Evolutionary conservation across 2,113 vertebrate species (phyloP).

Genomic region (Eolophus roseicapilla): DNA sequence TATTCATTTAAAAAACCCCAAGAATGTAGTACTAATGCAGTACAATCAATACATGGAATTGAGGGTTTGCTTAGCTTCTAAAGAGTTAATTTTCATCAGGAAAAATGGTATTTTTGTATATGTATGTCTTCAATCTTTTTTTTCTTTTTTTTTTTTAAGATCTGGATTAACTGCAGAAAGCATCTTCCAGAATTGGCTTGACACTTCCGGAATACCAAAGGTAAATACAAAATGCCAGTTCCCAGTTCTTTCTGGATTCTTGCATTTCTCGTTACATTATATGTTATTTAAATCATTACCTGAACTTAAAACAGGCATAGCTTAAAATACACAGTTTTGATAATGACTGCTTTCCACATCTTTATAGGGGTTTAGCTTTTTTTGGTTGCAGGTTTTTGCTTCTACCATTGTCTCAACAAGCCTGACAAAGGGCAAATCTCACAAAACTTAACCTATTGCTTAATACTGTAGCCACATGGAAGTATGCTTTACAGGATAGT

Average conservation of each 20-base stretch:
- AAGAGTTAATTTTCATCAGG: neutral
- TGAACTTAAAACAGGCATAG: neutral
- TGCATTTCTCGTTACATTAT: neutral
- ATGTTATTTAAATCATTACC: neutral
- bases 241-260: neutral
- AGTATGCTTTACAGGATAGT: neutral
- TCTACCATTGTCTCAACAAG: neutral
- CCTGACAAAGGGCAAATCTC: neutral
- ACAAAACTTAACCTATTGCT: neutral
- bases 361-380: neutral
- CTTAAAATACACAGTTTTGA: neutral
- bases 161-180: constrained; percentile 82
- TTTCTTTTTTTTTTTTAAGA: constrained; percentile 70
- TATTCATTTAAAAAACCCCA: neutral
- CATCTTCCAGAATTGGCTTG: constrained; percentile 90
- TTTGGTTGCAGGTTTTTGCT: neutral
- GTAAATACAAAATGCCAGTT: constrained; percentile 68
- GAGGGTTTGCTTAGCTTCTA: neutral
- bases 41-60: neutral
- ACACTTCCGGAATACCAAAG: constrained; percentile 90
- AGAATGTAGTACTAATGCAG: neutral
- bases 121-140: neutral
- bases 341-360: neutral
- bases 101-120: neutral
- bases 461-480: neutral